These are phyloP conservation scores for Lysandra bellargus DNA, from an alignment of 2,888 invertebrate species.

Conservation along the genomic window DNA sequence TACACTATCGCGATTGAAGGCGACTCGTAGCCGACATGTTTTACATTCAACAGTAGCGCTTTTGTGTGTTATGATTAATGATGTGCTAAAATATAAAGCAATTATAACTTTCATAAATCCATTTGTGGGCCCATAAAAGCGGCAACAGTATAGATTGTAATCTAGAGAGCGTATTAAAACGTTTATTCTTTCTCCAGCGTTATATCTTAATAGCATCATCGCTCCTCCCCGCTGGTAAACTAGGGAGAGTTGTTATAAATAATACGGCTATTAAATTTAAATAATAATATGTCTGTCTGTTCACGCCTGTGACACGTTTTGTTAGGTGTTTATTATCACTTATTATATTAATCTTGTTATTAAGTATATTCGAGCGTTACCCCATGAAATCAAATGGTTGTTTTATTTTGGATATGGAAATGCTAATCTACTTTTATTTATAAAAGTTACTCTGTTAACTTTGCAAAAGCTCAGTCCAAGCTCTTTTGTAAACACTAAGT, in stretches of 20 bases:
- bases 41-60: conserved; percentile 34
- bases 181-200: conserved; percentile 64
- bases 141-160: conserved; percentile 59
- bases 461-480: neutral
- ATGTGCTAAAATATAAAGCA: conserved; percentile 55
- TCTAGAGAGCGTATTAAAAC: conserved; percentile 64
- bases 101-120: conserved; percentile 70
- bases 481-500: neutral
- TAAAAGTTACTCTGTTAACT: neutral
- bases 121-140: conserved; percentile 72
- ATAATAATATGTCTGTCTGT: conserved; percentile 18
- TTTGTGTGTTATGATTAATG: conserved; percentile 58
- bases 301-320: conserved; percentile 9
- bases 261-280: conserved; percentile 25
- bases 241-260: conserved; percentile 31
- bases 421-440: too few species aligned
- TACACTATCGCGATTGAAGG: neutral
- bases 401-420: neutral
- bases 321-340: neutral
- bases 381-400: neutral
- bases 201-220: conserved; percentile 68
- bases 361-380: neutral
- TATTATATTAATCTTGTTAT: neutral
- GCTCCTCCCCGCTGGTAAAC: conserved; percentile 51
- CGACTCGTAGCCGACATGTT: conserved; percentile 26